These are phyloP conservation scores for Cephus cinctus DNA, from an alignment of 1,140 invertebrate species.

Conservation along the genomic window DNA sequence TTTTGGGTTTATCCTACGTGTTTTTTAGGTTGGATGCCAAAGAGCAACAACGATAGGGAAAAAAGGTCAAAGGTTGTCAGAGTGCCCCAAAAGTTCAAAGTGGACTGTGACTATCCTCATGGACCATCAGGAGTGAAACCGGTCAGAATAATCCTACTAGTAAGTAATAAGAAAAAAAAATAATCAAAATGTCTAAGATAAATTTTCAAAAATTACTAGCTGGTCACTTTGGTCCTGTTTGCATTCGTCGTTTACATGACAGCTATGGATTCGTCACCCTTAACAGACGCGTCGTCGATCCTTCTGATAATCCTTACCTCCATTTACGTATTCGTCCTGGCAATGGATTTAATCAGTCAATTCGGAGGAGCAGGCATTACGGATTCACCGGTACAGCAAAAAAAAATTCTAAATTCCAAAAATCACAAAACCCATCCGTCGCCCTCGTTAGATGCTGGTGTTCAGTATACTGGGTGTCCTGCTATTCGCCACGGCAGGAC, in stretches of 20 bases:
- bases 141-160: conserved; percentile 37
- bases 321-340: conserved; percentile 34
- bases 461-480: conserved; percentile 39
- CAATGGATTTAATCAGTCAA: conserved; percentile 35
- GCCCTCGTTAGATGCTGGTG: conserved; percentile 35
- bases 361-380: conserved; percentile 22
- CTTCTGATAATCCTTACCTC: conserved; percentile 29
- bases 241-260: conserved; percentile 31
- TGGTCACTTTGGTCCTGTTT: conserved; percentile 30
- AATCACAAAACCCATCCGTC: no score
- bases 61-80: no score
- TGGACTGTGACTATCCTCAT: not conserved
- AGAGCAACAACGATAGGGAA: no score
- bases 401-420: no score
- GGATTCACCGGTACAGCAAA: conserved; percentile 37
- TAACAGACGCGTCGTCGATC: conserved; percentile 23
- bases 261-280: not conserved
- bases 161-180: conserved; percentile 19
- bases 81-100: not conserved
- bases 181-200: conserved; percentile 6
- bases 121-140: conserved; percentile 17
- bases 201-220: conserved; percentile 27
- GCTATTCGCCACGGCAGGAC: conserved; percentile 29
- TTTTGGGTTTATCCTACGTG: no score
- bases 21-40: no score